A percentile compares a stretch with the other conserved stretches of the same genome.
These are phyloP conservation scores for Penaeus vannamei DNA, from an alignment of 1,140 invertebrate species.

Conservation along the genomic window DNA sequence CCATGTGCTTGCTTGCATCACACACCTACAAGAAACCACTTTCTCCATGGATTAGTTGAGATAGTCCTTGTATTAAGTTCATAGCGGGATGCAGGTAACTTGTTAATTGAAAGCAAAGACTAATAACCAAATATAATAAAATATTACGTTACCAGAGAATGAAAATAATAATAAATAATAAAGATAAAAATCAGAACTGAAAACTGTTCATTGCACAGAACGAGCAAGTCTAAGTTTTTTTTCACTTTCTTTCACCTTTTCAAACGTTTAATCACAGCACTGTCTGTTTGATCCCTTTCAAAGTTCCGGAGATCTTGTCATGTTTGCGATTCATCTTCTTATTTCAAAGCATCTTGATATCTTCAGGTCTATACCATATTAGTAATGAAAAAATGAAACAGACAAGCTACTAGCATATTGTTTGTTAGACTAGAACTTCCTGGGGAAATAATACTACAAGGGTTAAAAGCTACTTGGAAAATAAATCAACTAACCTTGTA, in stretches of 20 bases:
- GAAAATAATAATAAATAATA: constrained; percentile 4
- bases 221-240: too few species aligned
- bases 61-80: constrained; percentile 30
- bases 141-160: background rate
- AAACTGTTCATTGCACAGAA: background rate
- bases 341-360: background rate
- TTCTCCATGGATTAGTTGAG: constrained; percentile 33
- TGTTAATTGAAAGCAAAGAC: constrained; percentile 4
- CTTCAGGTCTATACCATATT: too few species aligned
- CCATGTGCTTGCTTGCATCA: constrained; percentile 18
- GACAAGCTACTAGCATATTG: too few species aligned
- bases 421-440: background rate
- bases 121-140: background rate
- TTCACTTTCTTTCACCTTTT: too few species aligned
- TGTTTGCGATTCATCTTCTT: background rate
- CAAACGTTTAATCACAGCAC: constrained; percentile 18
- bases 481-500: constrained; percentile 84
- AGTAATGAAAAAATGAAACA: too few species aligned
- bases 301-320: background rate
- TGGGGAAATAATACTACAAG: constrained; percentile 16
- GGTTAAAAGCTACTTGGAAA: background rate
- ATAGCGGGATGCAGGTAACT: constrained; percentile 32
- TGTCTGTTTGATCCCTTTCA: background rate
- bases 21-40: constrained; percentile 54
- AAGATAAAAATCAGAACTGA: constrained; percentile 1